Evolutionary conservation across 2,113 vertebrate genomes (phyloP), one percentile per base, ranked within the genome.

Genomic region (Siniperca chuatsi): DNA sequence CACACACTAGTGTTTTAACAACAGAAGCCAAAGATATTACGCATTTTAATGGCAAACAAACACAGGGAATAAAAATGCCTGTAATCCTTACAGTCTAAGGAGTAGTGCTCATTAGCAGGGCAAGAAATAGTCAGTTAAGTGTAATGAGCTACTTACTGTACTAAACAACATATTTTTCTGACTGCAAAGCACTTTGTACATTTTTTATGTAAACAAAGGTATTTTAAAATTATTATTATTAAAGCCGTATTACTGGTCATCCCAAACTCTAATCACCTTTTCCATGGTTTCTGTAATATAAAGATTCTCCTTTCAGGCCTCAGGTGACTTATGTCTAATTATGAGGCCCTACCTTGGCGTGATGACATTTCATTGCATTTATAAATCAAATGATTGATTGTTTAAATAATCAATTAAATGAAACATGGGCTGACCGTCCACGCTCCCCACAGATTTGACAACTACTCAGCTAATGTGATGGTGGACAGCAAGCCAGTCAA

Each of bases 401-500:
- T 29, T 76, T 57, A 15, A 79, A 61, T 66, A 20, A 48, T 48
- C 12, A 18, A 3, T 50, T 69, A 61, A 84, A 79, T 68, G 3
- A 85, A 35, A 18, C 8, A 20, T 0, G 9, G 0, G 8, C 23
- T 79, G 54, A 73, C 60, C 44, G 33, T 73, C 48, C 71, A 10
- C 23, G 3, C 33, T 52, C 37, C 18, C n/a, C 15, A 1, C 72
- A 94, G 91, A 44, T 94, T 94, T 29, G 93, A 94, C 86, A 93
- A 94, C 88, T 94, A 93, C 82, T 94, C 92, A 29, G 92, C 93
- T 70, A 93, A 92, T 58, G 91, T 92, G 79, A 94, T 94, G 93
- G 94, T 94, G 79, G 94, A 94, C 92, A 94, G 93, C 79, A 94
- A 94, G 60, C 94, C 94, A 0, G 94, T 94, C 60, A 94, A 94